Evolutionary conservation across 2,888 invertebrate genomes (phyloP).

Genomic region (Eupithecia exiguata): DNA sequence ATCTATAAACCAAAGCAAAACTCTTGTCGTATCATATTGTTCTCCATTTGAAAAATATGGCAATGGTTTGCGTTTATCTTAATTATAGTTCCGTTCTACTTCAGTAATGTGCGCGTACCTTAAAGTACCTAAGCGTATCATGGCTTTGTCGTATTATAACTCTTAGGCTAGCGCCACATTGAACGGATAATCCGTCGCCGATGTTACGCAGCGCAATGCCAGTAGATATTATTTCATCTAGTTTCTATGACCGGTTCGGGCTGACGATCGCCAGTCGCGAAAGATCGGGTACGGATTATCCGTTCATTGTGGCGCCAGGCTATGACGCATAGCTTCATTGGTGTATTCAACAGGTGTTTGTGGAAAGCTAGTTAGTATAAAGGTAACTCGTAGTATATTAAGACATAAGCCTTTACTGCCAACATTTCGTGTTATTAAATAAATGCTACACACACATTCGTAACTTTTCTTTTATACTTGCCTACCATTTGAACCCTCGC

Average conservation of each 20-base stretch:
- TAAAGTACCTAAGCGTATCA: too few species aligned
- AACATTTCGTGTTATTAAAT: neutral
- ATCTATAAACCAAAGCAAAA: neutral
- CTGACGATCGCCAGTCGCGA: too few species aligned
- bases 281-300: too few species aligned
- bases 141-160: too few species aligned
- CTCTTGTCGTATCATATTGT: neutral
- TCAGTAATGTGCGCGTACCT: too few species aligned
- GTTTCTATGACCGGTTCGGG: too few species aligned
- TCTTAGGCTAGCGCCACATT: too few species aligned
- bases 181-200: too few species aligned
- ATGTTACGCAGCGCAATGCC: too few species aligned
- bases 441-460: neutral
- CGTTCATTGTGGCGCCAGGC: too few species aligned
- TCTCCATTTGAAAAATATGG: neutral
- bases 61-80: neutral
- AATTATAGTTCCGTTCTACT: neutral
- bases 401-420: neutral
- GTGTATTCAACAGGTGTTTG: neutral
- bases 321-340: neutral
- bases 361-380: neutral
- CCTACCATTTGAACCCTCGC: neutral
- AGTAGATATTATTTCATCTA: too few species aligned
- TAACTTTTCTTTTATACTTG: neutral
- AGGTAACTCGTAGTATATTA: neutral